phyloP scores from a whole-genome alignment of 2,888 invertebrate species.

The Protophormia terraenovae region DNA sequence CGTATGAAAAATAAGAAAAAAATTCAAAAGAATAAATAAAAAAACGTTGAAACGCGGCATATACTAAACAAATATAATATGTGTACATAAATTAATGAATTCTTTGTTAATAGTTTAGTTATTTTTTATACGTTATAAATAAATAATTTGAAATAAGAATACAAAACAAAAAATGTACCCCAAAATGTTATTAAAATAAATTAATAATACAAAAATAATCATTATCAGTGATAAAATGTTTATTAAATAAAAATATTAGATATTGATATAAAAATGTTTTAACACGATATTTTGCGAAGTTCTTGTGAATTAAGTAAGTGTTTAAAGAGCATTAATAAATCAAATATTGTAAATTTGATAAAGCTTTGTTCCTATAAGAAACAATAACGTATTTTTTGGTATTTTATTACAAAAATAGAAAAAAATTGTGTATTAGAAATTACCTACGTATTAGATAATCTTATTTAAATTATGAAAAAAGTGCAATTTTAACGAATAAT shows the following conservation, averaged over 20 bases:
- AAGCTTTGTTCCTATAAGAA: no score
- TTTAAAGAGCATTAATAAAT: no score
- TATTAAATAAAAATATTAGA: not conserved
- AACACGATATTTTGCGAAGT: not conserved
- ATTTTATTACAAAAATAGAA: no score
- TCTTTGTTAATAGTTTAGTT: not conserved
- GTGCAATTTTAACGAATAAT: no score
- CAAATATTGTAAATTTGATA: no score
- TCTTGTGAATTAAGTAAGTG: not conserved
- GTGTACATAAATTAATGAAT: not conserved
- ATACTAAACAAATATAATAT: not conserved
- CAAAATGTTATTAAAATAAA: not conserved
- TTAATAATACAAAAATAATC: not conserved
- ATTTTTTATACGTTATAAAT: no score
- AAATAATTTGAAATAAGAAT: not conserved
- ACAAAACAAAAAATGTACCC: not conserved
- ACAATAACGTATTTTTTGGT: no score
- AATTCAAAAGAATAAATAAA: not conserved
- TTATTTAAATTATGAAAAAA: no score
- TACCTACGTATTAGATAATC: no score
- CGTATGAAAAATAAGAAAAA: constrained; percentile 14
- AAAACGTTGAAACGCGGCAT: constrained; percentile 14
- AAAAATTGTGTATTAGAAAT: no score
- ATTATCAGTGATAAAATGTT: not conserved
- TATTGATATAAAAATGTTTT: not conserved